Evolutionary conservation across 2,113 vertebrate genomes (phyloP).

Genomic region (Dipodomys stephensi): DNA sequence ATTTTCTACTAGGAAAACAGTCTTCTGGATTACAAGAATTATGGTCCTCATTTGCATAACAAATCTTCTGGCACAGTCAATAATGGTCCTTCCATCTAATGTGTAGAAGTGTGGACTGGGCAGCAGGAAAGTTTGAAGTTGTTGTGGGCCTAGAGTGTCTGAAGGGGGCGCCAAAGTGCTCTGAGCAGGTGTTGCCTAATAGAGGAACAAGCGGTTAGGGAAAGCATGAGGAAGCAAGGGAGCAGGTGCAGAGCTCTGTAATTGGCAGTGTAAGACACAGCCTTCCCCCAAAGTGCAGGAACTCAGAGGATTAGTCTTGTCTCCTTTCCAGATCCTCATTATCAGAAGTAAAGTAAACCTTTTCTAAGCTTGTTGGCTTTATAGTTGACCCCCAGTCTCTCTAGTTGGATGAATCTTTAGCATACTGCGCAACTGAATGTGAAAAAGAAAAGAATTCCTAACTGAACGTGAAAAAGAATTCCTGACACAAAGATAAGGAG

Average conservation of each 20-base stretch:
- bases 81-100: neutral
- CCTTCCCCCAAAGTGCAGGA: neutral
- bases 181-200: neutral
- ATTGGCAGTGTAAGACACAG: neutral
- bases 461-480: neutral
- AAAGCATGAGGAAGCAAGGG: neutral
- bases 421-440: neutral
- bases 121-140: neutral
- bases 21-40: neutral
- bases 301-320: neutral
- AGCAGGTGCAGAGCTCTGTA: neutral
- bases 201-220: neutral
- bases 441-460: neutral
- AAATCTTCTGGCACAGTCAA: neutral
- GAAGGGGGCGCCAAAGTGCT: neutral
- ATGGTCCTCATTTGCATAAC: neutral
- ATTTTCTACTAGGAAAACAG: constrained; percentile 22
- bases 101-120: neutral
- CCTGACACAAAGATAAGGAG: neutral
- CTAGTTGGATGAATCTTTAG: constrained; percentile 11
- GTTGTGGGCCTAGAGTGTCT: neutral
- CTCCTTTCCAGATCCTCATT: constrained; percentile 23
- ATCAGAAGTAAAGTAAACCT: constrained; percentile 24
- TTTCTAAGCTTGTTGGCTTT: constrained; percentile 35
- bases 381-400: neutral